Conservation (phyloP, 2,797 vertebrate species). For the Labeo calbasu region DNA sequence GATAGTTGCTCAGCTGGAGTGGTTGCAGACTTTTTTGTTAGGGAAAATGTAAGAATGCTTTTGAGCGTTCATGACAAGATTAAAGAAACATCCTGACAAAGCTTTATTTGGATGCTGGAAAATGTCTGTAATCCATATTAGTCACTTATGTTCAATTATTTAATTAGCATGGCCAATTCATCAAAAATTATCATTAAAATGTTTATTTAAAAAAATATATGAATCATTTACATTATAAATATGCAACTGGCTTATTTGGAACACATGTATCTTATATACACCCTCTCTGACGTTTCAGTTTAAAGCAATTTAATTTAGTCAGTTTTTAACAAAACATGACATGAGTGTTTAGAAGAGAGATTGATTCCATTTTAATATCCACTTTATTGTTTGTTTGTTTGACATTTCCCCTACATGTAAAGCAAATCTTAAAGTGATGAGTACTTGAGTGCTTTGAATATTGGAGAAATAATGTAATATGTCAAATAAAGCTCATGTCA, state of each 20-base stretch:
- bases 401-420: not conserved
- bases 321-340: not conserved
- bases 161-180: not conserved
- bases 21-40: not conserved
- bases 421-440: not conserved
- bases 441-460: not conserved
- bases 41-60: not conserved
- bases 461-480: not conserved
- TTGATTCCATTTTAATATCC: not conserved
- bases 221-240: not conserved
- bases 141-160: not conserved
- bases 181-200: not conserved
- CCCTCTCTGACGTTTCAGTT: not conserved
- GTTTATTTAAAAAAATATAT: not conserved
- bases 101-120: not conserved
- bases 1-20: not conserved
- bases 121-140: not conserved
- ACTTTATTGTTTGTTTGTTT: not conserved
- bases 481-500: not conserved
- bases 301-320: not conserved
- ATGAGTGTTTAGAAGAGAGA: not conserved
- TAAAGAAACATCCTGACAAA: not conserved
- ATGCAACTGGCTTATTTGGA: not conserved
- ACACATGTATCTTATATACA: not conserved
- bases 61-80: not conserved